Evolutionary conservation across 1,140 invertebrate genomes (phyloP), one percentile per base, ranked within the genome.

Genomic region (Drosophila pseudoananassae): DNA sequence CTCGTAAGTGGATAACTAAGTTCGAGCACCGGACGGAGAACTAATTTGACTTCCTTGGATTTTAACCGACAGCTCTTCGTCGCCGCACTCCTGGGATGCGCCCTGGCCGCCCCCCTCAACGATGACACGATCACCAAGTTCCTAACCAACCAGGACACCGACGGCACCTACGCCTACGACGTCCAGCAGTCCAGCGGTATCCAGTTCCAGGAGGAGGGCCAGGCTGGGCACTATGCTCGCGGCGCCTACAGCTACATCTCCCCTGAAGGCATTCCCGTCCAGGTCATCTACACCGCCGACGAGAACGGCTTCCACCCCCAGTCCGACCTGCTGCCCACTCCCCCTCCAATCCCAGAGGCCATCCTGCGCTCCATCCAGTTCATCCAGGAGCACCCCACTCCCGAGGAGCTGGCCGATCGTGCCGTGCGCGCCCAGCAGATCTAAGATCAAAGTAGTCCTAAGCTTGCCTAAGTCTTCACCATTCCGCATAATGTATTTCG

Each of bases 291-390:
- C 73, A 92, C 92, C 3, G 94, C 94, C 36, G 94, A 94, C 73
- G 93, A 94, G 66, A 93, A 93, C 60, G 94, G 92, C 9, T 93
- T 84, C 78, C 91, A 90, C 45, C 92, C 93, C 5, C 49, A 78
- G 17, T 90, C 85, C 6, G 93, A 93, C n/a, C 92, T 94, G 76
- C 76, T 95, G 43, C 94, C 94, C 7, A 94, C 93, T 0, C 93
- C 94, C 9, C 94, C 94, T 5, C 94, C 94, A 15, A 93, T 94
- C 58, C 94, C 94, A 38, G 73, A 76, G 17, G 57, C 40, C 2
- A 91, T 91, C 40, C 63, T 78, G 49, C 56, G 49, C 15, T 12
- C 66, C 46, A 56, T 88, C 36, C 46, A 17, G 0, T 88, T 0
- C 47, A 88, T 74, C 43, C 31, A 61, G 31, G 46, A 88, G 57